phyloP scores from a whole-genome alignment of 2,888 invertebrate genomes.

The Notodonta ziczac region DNA sequence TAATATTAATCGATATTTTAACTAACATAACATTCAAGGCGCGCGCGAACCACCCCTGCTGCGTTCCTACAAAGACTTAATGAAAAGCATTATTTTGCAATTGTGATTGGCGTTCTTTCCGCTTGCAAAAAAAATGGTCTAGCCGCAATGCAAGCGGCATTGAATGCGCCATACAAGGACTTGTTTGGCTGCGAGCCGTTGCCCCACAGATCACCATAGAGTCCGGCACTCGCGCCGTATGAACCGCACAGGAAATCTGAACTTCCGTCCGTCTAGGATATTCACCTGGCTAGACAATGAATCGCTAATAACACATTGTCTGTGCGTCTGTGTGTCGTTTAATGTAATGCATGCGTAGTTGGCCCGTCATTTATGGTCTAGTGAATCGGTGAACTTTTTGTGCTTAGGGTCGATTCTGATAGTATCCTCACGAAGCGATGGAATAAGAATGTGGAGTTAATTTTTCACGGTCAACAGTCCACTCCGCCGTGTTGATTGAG shows the following conservation, averaged over 20 bases:
- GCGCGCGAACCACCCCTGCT: slow-evolving; percentile 5
- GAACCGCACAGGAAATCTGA: slow-evolving; percentile 76
- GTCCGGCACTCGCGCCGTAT: slow-evolving; percentile 28
- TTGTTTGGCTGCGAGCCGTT: slow-evolving; percentile 71
- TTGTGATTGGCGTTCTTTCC: slow-evolving; percentile 40
- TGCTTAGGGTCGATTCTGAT: slow-evolving; percentile 18
- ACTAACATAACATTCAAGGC: not conserved
- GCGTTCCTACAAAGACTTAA: slow-evolving; percentile 20
- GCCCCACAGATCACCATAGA: slow-evolving; percentile 51
- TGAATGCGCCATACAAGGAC: slow-evolving; percentile 62
- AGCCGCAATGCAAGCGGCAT: slow-evolving; percentile 57
- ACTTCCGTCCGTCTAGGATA: slow-evolving; percentile 80
- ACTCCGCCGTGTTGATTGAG: not conserved
- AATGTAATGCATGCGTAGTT: slow-evolving; percentile 64
- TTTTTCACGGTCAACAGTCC: slow-evolving; percentile 13
- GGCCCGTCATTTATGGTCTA: slow-evolving; percentile 68
- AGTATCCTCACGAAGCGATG: slow-evolving; percentile 22
- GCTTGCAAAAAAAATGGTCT: slow-evolving; percentile 54
- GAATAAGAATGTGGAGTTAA: slow-evolving; percentile 29
- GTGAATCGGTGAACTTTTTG: slow-evolving; percentile 48
- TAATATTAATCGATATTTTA: not conserved
- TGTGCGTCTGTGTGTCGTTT: slow-evolving; percentile 57
- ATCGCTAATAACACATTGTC: slow-evolving; percentile 68
- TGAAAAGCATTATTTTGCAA: slow-evolving; percentile 34
- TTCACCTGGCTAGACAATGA: slow-evolving; percentile 76